phyloP scores from a whole-genome alignment of 2,888 invertebrate genomes.

The Xanthia icteritia region DNA sequence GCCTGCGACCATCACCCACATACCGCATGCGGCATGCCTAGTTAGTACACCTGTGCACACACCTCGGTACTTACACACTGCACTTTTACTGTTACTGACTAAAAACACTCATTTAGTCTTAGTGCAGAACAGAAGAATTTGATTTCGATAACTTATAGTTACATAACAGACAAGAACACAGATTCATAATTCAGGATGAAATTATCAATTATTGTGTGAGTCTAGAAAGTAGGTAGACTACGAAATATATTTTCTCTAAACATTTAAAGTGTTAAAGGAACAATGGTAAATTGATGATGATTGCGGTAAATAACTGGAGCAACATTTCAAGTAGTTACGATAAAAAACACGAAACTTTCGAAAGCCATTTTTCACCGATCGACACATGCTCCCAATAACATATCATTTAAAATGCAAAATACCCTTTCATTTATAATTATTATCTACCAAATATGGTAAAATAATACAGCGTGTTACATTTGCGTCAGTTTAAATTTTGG shows the following conservation, averaged over 20 bases:
- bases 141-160: constrained; percentile 6
- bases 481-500: constrained; percentile 5
- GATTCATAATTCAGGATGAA: not conserved
- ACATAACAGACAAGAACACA: not conserved
- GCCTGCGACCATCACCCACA: constrained; percentile 77
- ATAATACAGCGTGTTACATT: constrained; percentile 2
- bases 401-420: constrained; percentile 44
- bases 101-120: constrained; percentile 13
- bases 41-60: constrained; percentile 76
- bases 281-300: constrained; percentile 6
- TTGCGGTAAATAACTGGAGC: constrained; percentile 29
- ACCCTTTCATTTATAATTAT: constrained; percentile 30
- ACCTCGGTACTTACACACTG: constrained; percentile 57
- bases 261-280: constrained; percentile 13
- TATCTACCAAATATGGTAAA: constrained; percentile 28
- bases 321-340: constrained; percentile 13
- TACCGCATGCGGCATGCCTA: constrained; percentile 70
- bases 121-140: constrained; percentile 17
- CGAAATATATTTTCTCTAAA: not conserved
- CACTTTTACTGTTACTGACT: constrained; percentile 54
- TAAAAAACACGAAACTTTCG: constrained; percentile 47
- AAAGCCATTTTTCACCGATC: constrained; percentile 51
- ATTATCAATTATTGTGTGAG: not conserved
- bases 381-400: constrained; percentile 48
- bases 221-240: not conserved